phyloP scores from a whole-genome alignment of 2,113 vertebrate species.

The Spea bombifrons region DNA sequence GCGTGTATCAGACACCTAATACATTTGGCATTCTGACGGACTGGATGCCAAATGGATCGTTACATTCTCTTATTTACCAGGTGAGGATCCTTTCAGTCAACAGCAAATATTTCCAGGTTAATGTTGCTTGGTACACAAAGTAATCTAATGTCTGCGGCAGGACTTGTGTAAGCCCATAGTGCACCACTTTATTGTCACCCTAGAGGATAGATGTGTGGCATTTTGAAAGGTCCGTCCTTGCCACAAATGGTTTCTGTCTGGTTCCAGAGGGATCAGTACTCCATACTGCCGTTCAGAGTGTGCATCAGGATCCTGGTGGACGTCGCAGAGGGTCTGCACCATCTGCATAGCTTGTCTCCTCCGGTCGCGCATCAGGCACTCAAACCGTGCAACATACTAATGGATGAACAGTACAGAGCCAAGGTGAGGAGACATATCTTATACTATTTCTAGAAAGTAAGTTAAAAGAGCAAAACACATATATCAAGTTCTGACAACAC shows the following conservation, averaged over 20 bases:
- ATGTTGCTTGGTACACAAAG: too few relatives aligned
- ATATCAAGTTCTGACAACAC: too few relatives aligned
- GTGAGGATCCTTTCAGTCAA: constrained; percentile 48
- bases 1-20: constrained; percentile 56
- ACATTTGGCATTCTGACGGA: constrained; percentile 59
- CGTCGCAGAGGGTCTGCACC: constrained; percentile 62
- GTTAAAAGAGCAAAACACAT: too few relatives aligned
- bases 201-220: not conserved
- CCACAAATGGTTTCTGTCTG: not conserved
- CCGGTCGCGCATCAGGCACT: constrained; percentile 58
- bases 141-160: not conserved
- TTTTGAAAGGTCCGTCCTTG: not conserved
- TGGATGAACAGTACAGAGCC: constrained; percentile 62
- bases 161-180: not conserved
- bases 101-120: not conserved
- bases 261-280: constrained; percentile 57
- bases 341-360: constrained; percentile 58
- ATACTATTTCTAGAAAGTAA: too few relatives aligned
- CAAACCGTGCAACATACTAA: constrained; percentile 67
- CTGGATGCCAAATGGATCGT: constrained; percentile 70
- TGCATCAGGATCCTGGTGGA: constrained; percentile 61
- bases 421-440: constrained; percentile 58
- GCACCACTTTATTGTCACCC: not conserved
- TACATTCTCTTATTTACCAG: constrained; percentile 64
- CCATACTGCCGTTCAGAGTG: constrained; percentile 57